Evolutionary conservation across 2,113 vertebrate species (phyloP), one percentile per base, ranked within the genome.

Genomic region (Athene cunicularia): DNA sequence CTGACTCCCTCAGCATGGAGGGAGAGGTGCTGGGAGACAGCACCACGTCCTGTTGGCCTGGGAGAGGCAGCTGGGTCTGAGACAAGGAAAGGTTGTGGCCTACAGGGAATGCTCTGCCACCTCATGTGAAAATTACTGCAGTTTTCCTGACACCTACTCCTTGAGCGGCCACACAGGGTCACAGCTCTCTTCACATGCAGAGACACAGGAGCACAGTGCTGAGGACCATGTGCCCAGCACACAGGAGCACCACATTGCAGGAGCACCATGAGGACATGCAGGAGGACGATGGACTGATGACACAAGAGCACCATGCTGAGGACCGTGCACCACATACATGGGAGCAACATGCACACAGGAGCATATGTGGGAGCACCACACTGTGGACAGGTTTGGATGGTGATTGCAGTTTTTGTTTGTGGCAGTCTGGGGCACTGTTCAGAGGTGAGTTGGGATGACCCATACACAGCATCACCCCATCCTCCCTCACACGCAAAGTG

Each of bases 401-500:
- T 24, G 22, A 56, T 33, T 2, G 1, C 15, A 27, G 23, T 5
- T 32, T 73, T 37, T 45, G 20, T 39, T 74, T 47, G 28, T 52
- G 30, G 43, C 32, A 32, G 60, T 41, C 84, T 28, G 24, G 18
- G 55, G 67, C 62, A 53, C 30, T 12, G 37, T 33, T 70, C 35
- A 53, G 43, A 37, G 62, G 41, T 8, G 23, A 43, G 27, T 11
- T 56, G 26, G 39, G n/a, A 32, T 47, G 70, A 55, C 59, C 43
- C 2, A 0, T 59, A 20, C n/a, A 43, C 13, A 55, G 33, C 50
- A 39, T 63, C 37, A 47, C 26, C 33, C 22, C 22, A 11, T 59
- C 19, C 11, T 70, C 18, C 60, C 55, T 80, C 2, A 0, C 10
- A 33, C 0, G 0, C 30, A 71, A 49, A 75, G 60, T 1, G 1